Evolutionary conservation across 2,888 invertebrate species (phyloP).

Genomic region (Troglohyphantes excavatus): DNA sequence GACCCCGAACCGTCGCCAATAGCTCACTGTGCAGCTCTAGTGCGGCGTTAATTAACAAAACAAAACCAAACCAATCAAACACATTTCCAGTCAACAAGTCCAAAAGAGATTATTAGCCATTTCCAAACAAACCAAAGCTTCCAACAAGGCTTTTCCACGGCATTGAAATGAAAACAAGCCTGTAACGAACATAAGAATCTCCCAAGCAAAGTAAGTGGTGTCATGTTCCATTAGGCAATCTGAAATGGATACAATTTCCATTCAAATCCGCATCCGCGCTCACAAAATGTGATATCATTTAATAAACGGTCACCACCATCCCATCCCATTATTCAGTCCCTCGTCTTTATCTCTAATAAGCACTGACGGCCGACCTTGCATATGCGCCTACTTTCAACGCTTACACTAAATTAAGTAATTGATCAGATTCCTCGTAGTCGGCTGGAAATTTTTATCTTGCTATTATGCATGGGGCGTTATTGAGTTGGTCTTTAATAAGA

Average conservation of each 20-base stretch:
- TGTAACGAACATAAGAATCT: background rate
- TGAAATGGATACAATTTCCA: background rate
- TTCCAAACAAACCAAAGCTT: too few relatives aligned
- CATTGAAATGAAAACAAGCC: too few relatives aligned
- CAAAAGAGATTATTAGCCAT: too few relatives aligned
- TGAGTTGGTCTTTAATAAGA: slow-evolving; percentile 5
- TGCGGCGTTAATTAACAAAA: too few relatives aligned
- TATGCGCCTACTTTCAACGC: background rate
- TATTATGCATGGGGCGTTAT: slow-evolving; percentile 9
- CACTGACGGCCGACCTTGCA: background rate
- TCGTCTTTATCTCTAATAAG: background rate
- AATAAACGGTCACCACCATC: background rate
- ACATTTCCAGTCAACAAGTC: too few relatives aligned
- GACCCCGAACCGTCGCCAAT: too few relatives aligned
- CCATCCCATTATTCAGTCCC: background rate
- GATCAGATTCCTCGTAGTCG: background rate
- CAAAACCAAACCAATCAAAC: too few relatives aligned
- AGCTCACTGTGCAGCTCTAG: too few relatives aligned
- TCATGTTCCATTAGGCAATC: background rate
- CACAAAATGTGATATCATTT: background rate
- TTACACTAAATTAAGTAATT: slow-evolving; percentile 5
- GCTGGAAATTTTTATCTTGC: background rate
- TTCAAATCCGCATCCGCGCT: background rate
- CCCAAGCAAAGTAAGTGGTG: background rate
- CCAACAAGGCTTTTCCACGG: too few relatives aligned